A percentile compares a stretch with the other conserved stretches of the same genome.
These are phyloP conservation scores for Frankliniella intonsa DNA, from an alignment of 2,888 invertebrate genomes.

Conservation along the genomic window DNA sequence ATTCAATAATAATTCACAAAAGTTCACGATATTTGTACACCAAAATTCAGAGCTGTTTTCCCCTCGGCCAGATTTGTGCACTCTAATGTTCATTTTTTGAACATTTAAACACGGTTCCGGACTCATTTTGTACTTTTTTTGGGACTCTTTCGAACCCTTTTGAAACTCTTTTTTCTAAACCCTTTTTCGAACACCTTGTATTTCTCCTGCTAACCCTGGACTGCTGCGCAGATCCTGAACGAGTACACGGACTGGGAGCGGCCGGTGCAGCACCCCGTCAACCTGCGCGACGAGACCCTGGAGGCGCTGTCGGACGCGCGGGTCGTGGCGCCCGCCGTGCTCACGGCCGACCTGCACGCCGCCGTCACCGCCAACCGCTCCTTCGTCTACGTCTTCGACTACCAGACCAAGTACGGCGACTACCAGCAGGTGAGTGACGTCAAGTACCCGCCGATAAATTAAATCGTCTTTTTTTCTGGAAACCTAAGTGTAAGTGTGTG, in stretches of 20 bases:
- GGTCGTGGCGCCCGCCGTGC: constrained; percentile 84
- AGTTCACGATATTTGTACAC: too few species aligned
- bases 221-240: constrained; percentile 58
- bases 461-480: not conserved
- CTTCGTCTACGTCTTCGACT: constrained; percentile 86
- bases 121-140: too few species aligned
- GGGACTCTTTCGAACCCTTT: too few species aligned
- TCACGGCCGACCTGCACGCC: constrained; percentile 67
- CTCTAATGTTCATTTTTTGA: too few species aligned
- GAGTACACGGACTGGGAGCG: constrained; percentile 98
- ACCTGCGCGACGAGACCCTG: constrained; percentile 85
- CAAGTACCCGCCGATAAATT: not conserved
- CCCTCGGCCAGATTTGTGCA: too few species aligned
- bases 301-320: constrained; percentile 86
- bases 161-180: too few species aligned
- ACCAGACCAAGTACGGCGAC: constrained; percentile 83
- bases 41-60: too few species aligned
- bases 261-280: constrained; percentile 83
- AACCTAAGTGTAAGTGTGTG: too few species aligned
- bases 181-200: too few species aligned
- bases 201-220: too few species aligned
- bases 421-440: constrained; percentile 68
- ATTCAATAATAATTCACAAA: too few species aligned
- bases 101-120: too few species aligned
- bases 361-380: constrained; percentile 52